Evolutionary conservation across 2,113 vertebrate genomes (phyloP), one percentile per base, ranked within the genome.

Genomic region (Halichoerus grypus): DNA sequence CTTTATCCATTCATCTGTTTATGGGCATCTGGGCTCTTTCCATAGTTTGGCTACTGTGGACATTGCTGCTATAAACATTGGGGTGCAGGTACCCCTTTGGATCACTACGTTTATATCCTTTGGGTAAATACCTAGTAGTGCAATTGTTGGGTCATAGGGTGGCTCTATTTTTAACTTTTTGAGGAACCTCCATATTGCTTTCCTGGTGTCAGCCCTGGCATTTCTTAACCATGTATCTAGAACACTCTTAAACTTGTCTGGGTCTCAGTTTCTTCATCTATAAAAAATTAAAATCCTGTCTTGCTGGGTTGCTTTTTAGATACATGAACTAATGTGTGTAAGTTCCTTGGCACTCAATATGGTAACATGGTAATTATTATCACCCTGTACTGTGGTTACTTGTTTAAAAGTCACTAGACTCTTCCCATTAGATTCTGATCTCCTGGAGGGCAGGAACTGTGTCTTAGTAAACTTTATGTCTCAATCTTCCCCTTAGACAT

Each of bases 381-480:
- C 39, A 19, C 16, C 59, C n/a, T 55, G 33, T 21, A 18, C 49
- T 63, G 63, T 46, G 39, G 83, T 88, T 92, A 80, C 67, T 71
- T 91, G 63, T 88, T 93, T 89, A 59, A 86, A 93, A 86, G 65
- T 95, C 36, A 6, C 22, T 67, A 31, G 26, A 77, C 42, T 28
- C 83, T 91, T 82, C 33, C 81, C 76, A 61, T 61, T 89, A 77
- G 28, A 84, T 49, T 80, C 69, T 94, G 87, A 67, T 51, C 65
- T 97, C 84, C 79, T 87, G 63, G n/a, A 92, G 76, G 81, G 65
- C 63, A 95, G 36, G 65, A 59, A 91, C 57, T 94, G 21, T 72
- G 76, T 94, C 84, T 88, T 97, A 71, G 55, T 88, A 88, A 95
- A 95, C 53, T 95, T 63, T 88, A 76, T 93, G 63, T 96, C 90